phyloP scores from a whole-genome alignment of 2,113 vertebrate species.

The Hypomesus transpacificus region DNA sequence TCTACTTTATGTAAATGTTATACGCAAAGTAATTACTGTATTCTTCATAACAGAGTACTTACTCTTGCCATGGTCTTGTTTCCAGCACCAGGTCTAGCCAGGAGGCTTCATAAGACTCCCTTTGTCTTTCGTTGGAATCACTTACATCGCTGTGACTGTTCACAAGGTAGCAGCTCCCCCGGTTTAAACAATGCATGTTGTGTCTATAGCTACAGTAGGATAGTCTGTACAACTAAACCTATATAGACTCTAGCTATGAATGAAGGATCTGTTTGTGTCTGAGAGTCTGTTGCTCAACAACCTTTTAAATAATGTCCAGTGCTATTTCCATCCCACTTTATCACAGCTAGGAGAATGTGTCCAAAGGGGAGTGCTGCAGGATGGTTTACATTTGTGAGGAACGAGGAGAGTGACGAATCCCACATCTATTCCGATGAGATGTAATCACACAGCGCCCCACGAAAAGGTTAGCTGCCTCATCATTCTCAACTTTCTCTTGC shows the following conservation, averaged over 20 bases:
- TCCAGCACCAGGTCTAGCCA: slow-evolving; percentile 69
- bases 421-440: too few relatives aligned
- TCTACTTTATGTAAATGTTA: background rate
- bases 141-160: slow-evolving; percentile 64
- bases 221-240: too few relatives aligned
- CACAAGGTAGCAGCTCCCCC: slow-evolving; percentile 56
- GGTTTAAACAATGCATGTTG: slow-evolving; percentile 63
- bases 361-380: background rate
- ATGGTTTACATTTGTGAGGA: background rate
- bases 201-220: too few relatives aligned
- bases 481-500: too few relatives aligned
- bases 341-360: background rate
- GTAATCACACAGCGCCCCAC: too few relatives aligned
- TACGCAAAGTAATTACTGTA: background rate
- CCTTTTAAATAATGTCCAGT: too few relatives aligned
- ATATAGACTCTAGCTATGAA: too few relatives aligned
- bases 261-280: too few relatives aligned
- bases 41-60: slow-evolving; percentile 19
- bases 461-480: too few relatives aligned
- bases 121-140: slow-evolving; percentile 58
- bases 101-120: slow-evolving; percentile 57
- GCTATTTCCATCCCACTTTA: too few relatives aligned
- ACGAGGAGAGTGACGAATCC: too few relatives aligned
- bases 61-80: slow-evolving; percentile 64
- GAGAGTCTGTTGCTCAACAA: background rate